A percentile compares a stretch with the other conserved stretches of the same genome.
Conservation (phyloP, 2,888 invertebrate genomes). For the Ophion costatus region DNA sequence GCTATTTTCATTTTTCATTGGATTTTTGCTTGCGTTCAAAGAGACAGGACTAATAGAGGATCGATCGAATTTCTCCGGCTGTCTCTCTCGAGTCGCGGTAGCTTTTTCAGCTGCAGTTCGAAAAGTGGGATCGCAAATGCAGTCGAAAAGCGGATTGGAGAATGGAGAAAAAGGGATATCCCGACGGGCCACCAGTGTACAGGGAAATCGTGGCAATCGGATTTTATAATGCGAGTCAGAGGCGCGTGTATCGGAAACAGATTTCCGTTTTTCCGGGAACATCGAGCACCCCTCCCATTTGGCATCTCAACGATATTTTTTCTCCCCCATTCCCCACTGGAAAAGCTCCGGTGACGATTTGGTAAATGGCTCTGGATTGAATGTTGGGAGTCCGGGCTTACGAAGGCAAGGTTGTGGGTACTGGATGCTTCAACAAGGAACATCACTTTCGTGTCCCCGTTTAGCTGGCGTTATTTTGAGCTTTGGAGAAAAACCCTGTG, state of each 20-base stretch:
- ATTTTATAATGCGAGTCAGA: slow-evolving; percentile 53
- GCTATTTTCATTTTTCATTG: not conserved
- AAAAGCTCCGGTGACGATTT: not conserved
- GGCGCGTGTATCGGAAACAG: slow-evolving; percentile 74
- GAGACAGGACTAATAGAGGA: not conserved
- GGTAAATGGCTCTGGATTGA: slow-evolving; percentile 16
- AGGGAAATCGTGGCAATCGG: slow-evolving; percentile 42
- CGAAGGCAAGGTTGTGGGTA: no score
- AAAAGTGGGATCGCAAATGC: not conserved
- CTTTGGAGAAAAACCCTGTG: not conserved
- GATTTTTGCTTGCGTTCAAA: not conserved
- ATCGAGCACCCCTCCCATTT: slow-evolving; percentile 2
- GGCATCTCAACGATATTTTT: not conserved
- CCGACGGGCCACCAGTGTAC: not conserved
- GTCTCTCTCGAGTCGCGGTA: not conserved
- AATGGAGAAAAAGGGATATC: not conserved
- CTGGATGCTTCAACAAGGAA: not conserved
- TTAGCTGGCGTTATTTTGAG: not conserved
- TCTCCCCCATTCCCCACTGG: not conserved
- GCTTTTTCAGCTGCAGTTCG: not conserved
- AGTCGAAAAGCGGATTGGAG: not conserved
- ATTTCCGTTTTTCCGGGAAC: slow-evolving; percentile 71
- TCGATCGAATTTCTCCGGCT: not conserved
- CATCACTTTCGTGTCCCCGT: not conserved
- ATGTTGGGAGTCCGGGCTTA: not conserved